phyloP scores from a whole-genome alignment of 2,797 vertebrate genomes.

The Phataginus tricuspis region DNA sequence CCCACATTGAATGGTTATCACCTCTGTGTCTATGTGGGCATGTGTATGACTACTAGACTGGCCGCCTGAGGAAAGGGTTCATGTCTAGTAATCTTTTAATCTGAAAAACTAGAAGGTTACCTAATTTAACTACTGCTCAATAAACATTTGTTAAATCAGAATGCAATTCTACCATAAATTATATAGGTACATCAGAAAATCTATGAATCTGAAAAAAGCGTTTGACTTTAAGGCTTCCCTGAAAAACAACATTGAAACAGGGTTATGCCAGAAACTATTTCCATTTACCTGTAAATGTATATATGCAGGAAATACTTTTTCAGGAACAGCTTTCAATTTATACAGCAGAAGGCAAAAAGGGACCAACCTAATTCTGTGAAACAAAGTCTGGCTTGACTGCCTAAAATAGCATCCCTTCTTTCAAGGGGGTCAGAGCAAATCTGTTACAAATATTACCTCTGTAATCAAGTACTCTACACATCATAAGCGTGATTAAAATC shows the following conservation, averaged over 20 bases:
- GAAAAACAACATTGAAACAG: constrained; percentile 40
- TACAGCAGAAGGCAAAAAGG: not conserved
- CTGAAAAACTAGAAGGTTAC: not conserved
- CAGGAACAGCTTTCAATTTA: not conserved
- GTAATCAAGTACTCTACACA: not conserved
- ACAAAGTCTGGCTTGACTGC: not conserved
- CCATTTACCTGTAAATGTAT: constrained; percentile 21
- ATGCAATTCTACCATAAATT: constrained; percentile 5
- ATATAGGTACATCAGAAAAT: constrained; percentile 24
- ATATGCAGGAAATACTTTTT: not conserved
- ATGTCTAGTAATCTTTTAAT: not conserved
- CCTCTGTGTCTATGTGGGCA: not conserved
- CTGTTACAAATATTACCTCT: not conserved
- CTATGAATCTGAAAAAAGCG: constrained; percentile 17
- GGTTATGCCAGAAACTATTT: not conserved
- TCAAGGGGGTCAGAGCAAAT: not conserved
- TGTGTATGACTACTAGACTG: not conserved
- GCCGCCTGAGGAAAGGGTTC: not conserved
- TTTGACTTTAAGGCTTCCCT: not conserved
- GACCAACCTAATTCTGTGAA: not conserved
- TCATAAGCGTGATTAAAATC: not conserved
- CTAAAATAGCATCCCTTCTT: constrained; percentile 30
- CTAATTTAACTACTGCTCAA: not conserved
- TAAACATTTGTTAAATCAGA: constrained; percentile 26
- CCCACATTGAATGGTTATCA: not conserved